Evolutionary conservation across 2,888 invertebrate genomes (phyloP).

Genomic region (Drosophila paucipuncta): DNA sequence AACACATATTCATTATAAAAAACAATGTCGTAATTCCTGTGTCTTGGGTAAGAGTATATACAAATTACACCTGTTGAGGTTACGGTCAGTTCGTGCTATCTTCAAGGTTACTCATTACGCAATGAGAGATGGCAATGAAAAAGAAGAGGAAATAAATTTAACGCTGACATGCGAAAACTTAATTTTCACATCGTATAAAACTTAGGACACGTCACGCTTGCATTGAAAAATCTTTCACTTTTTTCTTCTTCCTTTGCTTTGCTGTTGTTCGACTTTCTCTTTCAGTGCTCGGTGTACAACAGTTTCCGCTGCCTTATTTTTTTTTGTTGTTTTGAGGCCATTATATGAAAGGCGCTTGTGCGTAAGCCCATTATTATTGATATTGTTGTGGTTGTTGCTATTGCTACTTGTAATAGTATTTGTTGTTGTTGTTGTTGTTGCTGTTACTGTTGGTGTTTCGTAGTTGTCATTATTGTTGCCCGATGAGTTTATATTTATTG

Average conservation of each 20-base stretch:
- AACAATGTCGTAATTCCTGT: not conserved
- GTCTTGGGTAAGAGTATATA: not conserved
- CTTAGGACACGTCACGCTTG: conserved; percentile 56
- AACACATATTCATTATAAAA: not conserved
- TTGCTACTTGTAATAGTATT: conserved; percentile 16
- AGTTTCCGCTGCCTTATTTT: conserved; percentile 53
- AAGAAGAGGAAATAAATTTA: conserved; percentile 57
- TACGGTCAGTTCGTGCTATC: not conserved
- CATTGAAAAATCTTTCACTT: conserved; percentile 45
- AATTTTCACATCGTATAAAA: conserved; percentile 67
- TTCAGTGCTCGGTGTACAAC: conserved; percentile 34
- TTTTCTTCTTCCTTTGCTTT: conserved; percentile 6
- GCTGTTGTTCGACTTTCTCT: conserved; percentile 42
- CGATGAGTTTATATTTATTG: conserved; percentile 70
- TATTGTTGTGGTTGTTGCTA: conserved; percentile 39
- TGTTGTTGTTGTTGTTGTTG: conserved; percentile 17
- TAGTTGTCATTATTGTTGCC: conserved; percentile 50
- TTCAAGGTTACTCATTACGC: conserved; percentile 26
- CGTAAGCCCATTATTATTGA: conserved; percentile 39
- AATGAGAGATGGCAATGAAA: conserved; percentile 7
- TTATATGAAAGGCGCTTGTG: conserved; percentile 48
- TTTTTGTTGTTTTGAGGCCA: conserved; percentile 40
- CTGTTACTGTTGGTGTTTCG: conserved; percentile 23
- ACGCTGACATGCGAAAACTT: conserved; percentile 74
- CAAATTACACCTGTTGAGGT: conserved; percentile 41